Conservation (phyloP, 1,140 invertebrate species). For the Eupeodes corollae region DNA sequence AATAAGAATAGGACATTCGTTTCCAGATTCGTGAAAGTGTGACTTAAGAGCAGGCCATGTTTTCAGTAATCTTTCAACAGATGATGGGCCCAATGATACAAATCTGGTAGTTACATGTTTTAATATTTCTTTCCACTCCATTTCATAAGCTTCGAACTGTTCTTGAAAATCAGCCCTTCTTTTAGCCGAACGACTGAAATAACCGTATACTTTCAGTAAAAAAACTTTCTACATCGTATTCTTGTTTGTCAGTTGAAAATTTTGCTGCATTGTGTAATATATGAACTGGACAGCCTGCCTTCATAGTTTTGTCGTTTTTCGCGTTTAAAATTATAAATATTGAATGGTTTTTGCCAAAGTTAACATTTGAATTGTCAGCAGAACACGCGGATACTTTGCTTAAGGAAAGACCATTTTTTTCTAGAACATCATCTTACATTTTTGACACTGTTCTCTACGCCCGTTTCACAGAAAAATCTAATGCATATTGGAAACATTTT, state of each 20-base stretch:
- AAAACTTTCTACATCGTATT: slow-evolving; percentile 1
- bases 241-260: background rate
- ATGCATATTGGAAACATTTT: background rate
- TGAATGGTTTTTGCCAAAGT: background rate
- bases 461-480: background rate
- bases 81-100: no score
- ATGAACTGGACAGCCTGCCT: background rate
- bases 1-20: no score
- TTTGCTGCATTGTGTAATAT: background rate
- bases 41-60: no score
- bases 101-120: no score
- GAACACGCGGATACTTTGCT: background rate
- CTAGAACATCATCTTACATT: background rate
- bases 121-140: no score
- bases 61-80: no score
- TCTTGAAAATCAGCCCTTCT: no score
- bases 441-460: background rate
- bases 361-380: background rate
- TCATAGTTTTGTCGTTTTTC: background rate
- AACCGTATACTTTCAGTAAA: no score
- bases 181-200: no score
- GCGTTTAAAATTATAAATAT: background rate
- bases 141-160: no score
- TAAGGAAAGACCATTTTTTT: no score
- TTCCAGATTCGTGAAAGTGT: no score